Evolutionary conservation across 2,888 invertebrate species (phyloP).

Genomic region (Macaria notata): DNA sequence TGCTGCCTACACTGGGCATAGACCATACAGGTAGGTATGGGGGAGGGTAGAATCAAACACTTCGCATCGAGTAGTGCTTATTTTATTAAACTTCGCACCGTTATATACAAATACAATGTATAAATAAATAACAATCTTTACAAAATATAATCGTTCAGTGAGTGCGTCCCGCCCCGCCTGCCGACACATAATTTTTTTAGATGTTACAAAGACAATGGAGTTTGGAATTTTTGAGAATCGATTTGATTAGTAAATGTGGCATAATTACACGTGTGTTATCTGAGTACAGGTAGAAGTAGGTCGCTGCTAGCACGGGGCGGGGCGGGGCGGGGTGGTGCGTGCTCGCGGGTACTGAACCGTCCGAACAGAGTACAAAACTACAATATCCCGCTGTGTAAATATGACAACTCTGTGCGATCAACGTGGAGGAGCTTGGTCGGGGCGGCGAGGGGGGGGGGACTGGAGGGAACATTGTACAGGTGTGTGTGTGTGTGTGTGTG

Average conservation of each 20-base stretch:
- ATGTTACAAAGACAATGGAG: too few species aligned
- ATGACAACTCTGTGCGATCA: slow-evolving; percentile 10
- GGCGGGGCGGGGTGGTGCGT: slow-evolving; percentile 28
- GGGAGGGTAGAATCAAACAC: background rate
- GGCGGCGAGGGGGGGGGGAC: too few species aligned
- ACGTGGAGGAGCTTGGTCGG: background rate
- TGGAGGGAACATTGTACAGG: background rate
- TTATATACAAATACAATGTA: slow-evolving; percentile 80
- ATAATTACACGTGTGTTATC: too few species aligned
- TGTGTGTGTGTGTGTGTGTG: too few species aligned
- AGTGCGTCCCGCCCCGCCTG: slow-evolving; percentile 31
- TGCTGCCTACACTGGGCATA: too few species aligned
- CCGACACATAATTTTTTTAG: too few species aligned
- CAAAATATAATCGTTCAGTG: slow-evolving; percentile 70
- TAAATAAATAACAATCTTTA: slow-evolving; percentile 81
- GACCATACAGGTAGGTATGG: too few species aligned
- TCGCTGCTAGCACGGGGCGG: slow-evolving; percentile 1
- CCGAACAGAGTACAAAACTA: slow-evolving; percentile 19
- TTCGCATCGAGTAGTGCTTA: slow-evolving; percentile 60
- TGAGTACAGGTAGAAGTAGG: too few species aligned
- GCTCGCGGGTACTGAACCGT: background rate
- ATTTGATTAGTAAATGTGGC: too few species aligned
- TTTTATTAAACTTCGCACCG: slow-evolving; percentile 77
- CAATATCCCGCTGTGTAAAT: slow-evolving; percentile 19
- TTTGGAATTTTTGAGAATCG: too few species aligned